Base-by-base conservation (phyloP, 1,140 invertebrate species). In the Asbolus verrucosus region DNA sequence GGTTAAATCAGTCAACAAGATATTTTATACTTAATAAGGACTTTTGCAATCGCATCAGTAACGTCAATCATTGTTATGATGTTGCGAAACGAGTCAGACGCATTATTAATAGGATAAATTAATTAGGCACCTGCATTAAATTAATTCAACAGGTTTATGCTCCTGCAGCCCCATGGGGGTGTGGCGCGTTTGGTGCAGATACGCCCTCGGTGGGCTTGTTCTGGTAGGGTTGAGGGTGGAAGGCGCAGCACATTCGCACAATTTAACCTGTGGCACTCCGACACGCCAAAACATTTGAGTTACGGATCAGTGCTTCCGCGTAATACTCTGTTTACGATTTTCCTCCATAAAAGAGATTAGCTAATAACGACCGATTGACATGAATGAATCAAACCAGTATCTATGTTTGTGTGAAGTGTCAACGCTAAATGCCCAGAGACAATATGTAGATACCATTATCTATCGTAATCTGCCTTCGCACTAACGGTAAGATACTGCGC, bases 71-170 rank as follows among this genome's bases (percentile, higher is more conserved):
- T 38, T 11, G 4, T 11, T n/a, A n/a, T n/a, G n/a, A n/a, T n/a
- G n/a, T n/a, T n/a, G n/a, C n/a, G n/a, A n/a, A n/a, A n/a, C n/a
- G n/a, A n/a, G n/a, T n/a, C n/a, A n/a, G n/a, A n/a, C 33, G n/a
- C 33, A 5, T 38, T 11, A 38, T 38, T 38, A 41, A 46, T 54
- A n/a, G 46, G 21, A 1, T n/a, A 14, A 54, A 54, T 54, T 54
- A 54, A 54, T 54, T 54, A 54, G 19, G n/a, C 18, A 24, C 43
- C 18, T 50, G 43, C 43, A 50, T 50, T 50, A 50, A 43, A 54
- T 14, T 54, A 54, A 54, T 54, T 54, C 46, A 54, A 54, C 46
- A 54, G 21, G 46, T 54, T 54, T 5, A 6, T 8, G 9, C 18
- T 19, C 11, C 5, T 36, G 33, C 16, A 43, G 39, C 43, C 43